Evolutionary conservation across 2,113 vertebrate genomes (phyloP).

Genomic region (Eudorcas thomsonii): DNA sequence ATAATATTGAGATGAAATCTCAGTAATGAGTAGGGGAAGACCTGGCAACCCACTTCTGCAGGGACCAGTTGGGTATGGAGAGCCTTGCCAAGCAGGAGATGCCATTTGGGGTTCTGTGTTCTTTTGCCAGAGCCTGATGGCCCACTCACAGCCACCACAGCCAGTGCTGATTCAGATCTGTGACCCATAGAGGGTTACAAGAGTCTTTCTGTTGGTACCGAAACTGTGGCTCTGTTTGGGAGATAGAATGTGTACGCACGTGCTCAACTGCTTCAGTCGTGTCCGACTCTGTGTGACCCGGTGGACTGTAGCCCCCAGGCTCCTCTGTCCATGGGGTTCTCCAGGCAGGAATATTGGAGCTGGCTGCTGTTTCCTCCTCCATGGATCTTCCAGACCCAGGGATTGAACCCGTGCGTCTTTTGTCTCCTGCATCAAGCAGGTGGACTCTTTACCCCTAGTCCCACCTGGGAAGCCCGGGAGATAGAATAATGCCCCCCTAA

Average conservation of each 20-base stretch:
- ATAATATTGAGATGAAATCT: background rate
- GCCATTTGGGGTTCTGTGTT: background rate
- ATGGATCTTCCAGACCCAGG: background rate
- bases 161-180: background rate
- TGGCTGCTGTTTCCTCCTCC: background rate
- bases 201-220: background rate
- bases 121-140: background rate
- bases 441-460: background rate
- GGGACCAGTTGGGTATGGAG: background rate
- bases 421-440: background rate
- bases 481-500: background rate
- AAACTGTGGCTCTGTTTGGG: background rate
- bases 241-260: accelerated
- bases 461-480: background rate
- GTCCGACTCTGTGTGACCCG: background rate
- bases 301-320: background rate
- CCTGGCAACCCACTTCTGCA: background rate
- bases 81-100: background rate
- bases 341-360: background rate
- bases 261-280: background rate
- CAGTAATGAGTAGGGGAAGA: background rate
- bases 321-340: background rate
- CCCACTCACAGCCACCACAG: background rate
- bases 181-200: background rate
- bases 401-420: background rate